These are phyloP conservation scores for Archocentrus centrarchus DNA, from an alignment of 2,113 vertebrate genomes.

Conservation along the genomic window DNA sequence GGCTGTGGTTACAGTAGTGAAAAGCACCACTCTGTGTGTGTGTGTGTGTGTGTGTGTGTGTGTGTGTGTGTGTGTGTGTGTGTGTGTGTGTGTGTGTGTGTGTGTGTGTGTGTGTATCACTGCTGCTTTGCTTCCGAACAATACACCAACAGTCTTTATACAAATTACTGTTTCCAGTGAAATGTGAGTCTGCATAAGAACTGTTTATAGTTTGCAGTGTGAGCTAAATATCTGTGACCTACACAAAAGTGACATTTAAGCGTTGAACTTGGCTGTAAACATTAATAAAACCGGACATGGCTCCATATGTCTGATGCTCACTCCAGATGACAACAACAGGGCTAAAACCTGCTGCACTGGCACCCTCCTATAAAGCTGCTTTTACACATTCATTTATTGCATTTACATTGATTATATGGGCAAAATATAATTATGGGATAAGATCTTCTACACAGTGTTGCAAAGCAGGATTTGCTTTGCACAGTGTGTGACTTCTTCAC, in stretches of 20 bases:
- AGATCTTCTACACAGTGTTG: background rate
- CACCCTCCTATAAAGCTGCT: background rate
- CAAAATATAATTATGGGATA: constrained; percentile 13
- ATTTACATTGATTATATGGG: background rate
- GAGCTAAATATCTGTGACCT: constrained; percentile 23
- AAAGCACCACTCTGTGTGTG: constrained; percentile 19
- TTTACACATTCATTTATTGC: background rate
- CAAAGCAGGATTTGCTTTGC: background rate
- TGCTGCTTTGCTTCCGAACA: constrained; percentile 29
- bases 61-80: background rate
- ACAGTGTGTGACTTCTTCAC: background rate
- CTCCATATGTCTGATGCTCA: constrained; percentile 2
- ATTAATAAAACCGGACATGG: background rate
- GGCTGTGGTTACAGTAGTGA: constrained; percentile 40
- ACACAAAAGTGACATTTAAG: background rate
- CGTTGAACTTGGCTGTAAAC: background rate
- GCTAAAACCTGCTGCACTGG: background rate
- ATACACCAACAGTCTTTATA: constrained; percentile 4
- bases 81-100: too few species aligned
- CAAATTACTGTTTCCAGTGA: constrained; percentile 13
- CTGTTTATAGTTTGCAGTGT: background rate
- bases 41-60: constrained; percentile 17
- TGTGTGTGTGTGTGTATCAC: background rate
- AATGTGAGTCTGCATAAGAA: background rate
- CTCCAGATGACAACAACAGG: background rate